A percentile compares a stretch with the other conserved stretches of the same genome.
Evolutionary conservation across 1,140 invertebrate genomes (phyloP).

Genomic region (Argopecten irradians): DNA sequence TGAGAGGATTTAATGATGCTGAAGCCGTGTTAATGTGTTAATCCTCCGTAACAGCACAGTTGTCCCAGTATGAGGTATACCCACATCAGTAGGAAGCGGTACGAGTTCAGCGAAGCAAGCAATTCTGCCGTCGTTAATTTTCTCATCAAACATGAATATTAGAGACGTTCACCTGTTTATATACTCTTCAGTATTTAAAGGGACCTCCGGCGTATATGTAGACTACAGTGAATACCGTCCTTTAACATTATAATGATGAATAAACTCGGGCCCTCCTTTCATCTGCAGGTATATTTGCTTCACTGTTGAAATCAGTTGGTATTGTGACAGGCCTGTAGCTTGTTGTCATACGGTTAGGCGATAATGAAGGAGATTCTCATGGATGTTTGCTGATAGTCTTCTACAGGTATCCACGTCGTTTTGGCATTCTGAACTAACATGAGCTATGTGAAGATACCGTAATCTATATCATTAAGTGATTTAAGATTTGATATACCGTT

Average conservation of each 20-base stretch:
- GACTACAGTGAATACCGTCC: background rate
- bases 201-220: background rate
- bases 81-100: background rate
- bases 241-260: background rate
- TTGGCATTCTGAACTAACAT: background rate
- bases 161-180: background rate
- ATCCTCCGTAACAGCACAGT: background rate
- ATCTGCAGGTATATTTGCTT: constrained; percentile 8
- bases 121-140: background rate
- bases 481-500: background rate
- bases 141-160: constrained; percentile 1
- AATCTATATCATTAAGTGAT: background rate
- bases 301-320: background rate
- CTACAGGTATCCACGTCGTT: background rate
- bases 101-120: background rate
- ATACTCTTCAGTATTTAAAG: background rate
- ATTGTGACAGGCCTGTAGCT: constrained; percentile 2
- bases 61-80: background rate
- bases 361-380: background rate
- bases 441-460: background rate
- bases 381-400: background rate
- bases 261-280: background rate
- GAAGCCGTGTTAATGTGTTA: background rate
- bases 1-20: background rate
- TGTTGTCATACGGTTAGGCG: background rate